These are phyloP conservation scores for Alethe diademata DNA, from an alignment of 2,113 vertebrate genomes.

Conservation along the genomic window DNA sequence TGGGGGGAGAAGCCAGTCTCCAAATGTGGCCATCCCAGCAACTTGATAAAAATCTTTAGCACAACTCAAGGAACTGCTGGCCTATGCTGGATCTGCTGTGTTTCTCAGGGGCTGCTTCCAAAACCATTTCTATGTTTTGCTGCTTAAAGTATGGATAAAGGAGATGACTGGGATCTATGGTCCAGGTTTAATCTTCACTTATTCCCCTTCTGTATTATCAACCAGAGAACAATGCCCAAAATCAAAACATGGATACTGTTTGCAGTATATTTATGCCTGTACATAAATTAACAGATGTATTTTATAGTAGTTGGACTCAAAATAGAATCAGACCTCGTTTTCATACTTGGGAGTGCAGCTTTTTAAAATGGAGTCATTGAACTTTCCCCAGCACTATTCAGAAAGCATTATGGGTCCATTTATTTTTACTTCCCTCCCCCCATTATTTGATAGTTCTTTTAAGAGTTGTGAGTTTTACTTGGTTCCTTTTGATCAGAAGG, in stretches of 20 bases:
- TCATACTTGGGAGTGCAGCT: neutral
- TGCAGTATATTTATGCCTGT: neutral
- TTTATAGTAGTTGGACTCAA: neutral
- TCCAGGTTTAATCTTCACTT: neutral
- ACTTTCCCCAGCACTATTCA: neutral
- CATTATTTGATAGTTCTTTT: slow-evolving; percentile 66
- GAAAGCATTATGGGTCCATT: neutral
- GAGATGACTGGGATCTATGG: neutral
- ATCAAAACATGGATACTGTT: fast-evolving
- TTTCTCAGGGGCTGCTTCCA: neutral
- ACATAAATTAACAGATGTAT: neutral
- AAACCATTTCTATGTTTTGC: neutral
- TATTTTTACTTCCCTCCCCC: slow-evolving; percentile 53
- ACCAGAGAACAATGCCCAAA: neutral
- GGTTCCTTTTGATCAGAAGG: slow-evolving; percentile 59
- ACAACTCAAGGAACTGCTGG: neutral
- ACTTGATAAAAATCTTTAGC: neutral
- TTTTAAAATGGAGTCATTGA: slow-evolving; percentile 6
- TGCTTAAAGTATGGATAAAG: neutral
- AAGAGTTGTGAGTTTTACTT: slow-evolving; percentile 40
- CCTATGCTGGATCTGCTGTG: fast-evolving
- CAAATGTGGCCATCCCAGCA: neutral
- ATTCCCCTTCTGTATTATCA: neutral
- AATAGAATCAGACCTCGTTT: neutral
- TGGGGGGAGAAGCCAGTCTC: neutral